Evolutionary conservation across 1,140 invertebrate genomes (phyloP).

Genomic region (Nautilus pompilius): DNA sequence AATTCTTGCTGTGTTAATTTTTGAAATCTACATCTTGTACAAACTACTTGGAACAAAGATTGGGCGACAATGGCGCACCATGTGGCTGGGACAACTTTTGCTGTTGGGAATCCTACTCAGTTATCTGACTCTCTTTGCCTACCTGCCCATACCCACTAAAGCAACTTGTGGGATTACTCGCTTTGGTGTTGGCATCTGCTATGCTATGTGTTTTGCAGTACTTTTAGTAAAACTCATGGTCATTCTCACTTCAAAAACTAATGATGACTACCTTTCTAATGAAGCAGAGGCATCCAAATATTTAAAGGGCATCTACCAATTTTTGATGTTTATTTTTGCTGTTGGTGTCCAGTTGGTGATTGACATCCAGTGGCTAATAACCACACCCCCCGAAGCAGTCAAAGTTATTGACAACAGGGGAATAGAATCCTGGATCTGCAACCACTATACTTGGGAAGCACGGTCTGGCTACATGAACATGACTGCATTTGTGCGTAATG

Average conservation of each 20-base stretch:
- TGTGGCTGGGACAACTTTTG: conserved; percentile 88
- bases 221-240: conserved; percentile 93
- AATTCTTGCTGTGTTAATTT: conserved; percentile 76
- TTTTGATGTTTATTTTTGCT: conserved; percentile 79
- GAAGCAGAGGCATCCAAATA: conserved; percentile 78
- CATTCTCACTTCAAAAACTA: conserved; percentile 70
- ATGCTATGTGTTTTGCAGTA: conserved; percentile 85
- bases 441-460: conserved; percentile 42
- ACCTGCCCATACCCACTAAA: conserved; percentile 72
- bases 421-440: conserved; percentile 27
- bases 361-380: conserved; percentile 72
- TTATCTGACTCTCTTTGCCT: conserved; percentile 75
- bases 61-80: conserved; percentile 66
- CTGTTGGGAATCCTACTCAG: conserved; percentile 81
- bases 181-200: conserved; percentile 80
- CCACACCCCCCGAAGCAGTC: conserved; percentile 40
- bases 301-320: conserved; percentile 86
- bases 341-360: conserved; percentile 73
- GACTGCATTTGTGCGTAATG: conserved; percentile 37
- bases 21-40: conserved; percentile 86
- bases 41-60: conserved; percentile 79
- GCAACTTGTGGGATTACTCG: conserved; percentile 79
- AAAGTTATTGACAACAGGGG: conserved; percentile 31
- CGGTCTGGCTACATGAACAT: conserved; percentile 37
- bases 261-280: conserved; percentile 27